Evolutionary conservation across 2,113 vertebrate genomes (phyloP).

Genomic region (Setophaga kirtlandii): DNA sequence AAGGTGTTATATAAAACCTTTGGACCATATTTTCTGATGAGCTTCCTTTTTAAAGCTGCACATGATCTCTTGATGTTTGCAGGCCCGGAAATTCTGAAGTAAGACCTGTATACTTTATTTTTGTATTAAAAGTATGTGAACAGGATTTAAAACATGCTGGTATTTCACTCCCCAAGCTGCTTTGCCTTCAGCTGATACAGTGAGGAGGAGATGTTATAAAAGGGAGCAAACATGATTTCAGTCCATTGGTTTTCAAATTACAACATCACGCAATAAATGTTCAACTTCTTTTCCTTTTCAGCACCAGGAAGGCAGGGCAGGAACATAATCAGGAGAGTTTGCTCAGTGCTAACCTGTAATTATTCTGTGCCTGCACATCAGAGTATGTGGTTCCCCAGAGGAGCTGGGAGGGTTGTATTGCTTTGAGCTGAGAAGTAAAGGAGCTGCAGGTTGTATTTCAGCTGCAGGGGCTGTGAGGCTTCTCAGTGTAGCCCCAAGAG

Average conservation of each 20-base stretch:
- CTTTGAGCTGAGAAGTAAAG: neutral
- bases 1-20: conserved; percentile 90
- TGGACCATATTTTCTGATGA: conserved; percentile 94
- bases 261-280: neutral
- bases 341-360: neutral
- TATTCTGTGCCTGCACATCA: neutral
- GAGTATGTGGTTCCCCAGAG: neutral
- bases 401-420: neutral
- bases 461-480: neutral
- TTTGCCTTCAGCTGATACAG: neutral
- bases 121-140: neutral
- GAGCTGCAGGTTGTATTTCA: neutral
- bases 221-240: neutral
- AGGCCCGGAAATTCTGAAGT: conserved; percentile 90
- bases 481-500: neutral
- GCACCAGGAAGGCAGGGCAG: neutral
- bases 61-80: conserved; percentile 96
- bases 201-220: neutral
- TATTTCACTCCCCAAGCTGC: neutral
- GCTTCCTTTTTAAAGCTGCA: conserved; percentile 88
- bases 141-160: neutral
- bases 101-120: conserved; percentile 21
- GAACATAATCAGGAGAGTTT: neutral
- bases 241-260: neutral
- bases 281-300: neutral